Evolutionary conservation across 2,888 invertebrate species (phyloP).

Genomic region (Philaethria dido): DNA sequence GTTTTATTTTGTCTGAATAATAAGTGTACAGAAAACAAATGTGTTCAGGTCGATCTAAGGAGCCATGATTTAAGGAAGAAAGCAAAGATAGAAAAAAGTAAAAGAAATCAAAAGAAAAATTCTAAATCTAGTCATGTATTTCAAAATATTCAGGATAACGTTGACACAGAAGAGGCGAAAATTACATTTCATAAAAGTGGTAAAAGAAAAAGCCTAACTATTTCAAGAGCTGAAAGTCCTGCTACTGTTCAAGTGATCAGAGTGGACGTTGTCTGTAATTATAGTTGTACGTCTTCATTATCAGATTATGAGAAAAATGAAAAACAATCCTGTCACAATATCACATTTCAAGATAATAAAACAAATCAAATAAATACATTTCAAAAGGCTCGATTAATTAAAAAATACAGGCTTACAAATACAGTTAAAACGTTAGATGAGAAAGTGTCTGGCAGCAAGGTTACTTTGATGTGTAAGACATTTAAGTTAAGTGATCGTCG

Average conservation of each 20-base stretch:
- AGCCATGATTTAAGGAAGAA: constrained; percentile 49
- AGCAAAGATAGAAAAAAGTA: constrained; percentile 43
- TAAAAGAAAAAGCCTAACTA: constrained; percentile 74
- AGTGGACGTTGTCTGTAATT: constrained; percentile 77
- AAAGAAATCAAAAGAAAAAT: constrained; percentile 44
- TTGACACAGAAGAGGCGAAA: constrained; percentile 57
- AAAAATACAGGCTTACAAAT: constrained; percentile 72
- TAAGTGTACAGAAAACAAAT: constrained; percentile 60
- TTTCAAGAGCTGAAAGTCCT: constrained; percentile 74
- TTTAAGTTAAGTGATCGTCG: constrained; percentile 67
- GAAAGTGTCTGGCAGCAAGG: constrained; percentile 70
- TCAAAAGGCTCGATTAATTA: constrained; percentile 59
- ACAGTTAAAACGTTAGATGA: constrained; percentile 71
- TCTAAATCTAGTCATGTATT: constrained; percentile 38
- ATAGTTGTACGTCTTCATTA: constrained; percentile 53
- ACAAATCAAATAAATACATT: constrained; percentile 51
- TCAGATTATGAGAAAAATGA: constrained; percentile 60
- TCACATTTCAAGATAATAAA: constrained; percentile 34
- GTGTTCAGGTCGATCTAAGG: constrained; percentile 56
- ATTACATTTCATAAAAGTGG: constrained; percentile 64
- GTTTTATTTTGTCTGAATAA: constrained; percentile 53
- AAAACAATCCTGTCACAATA: constrained; percentile 43
- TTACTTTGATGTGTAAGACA: constrained; percentile 76
- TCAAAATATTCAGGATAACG: constrained; percentile 48
- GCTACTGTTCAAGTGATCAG: constrained; percentile 78